Conservation (phyloP, 2,797 vertebrate genomes). For the Petrocephalus schoutedeni region DNA sequence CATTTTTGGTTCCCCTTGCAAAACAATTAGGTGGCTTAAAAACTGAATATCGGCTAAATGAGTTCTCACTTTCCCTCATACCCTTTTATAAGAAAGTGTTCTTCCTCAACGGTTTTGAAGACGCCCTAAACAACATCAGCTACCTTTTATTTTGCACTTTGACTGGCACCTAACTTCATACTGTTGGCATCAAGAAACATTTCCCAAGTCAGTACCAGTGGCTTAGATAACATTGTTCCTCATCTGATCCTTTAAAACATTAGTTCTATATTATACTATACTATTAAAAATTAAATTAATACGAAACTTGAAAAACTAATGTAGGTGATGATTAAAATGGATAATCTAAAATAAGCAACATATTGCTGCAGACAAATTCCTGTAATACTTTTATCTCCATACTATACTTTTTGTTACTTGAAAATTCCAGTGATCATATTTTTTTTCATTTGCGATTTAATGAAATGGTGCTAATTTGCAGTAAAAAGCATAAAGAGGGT, state of each 20-base stretch:
- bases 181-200: not conserved
- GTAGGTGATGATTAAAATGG: not conserved
- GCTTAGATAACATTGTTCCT: not conserved
- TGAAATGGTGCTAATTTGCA: not conserved
- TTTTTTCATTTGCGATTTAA: not conserved
- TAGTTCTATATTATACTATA: not conserved
- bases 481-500: not conserved
- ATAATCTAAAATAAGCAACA: not conserved
- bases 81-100: not conserved
- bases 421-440: not conserved
- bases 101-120: not conserved
- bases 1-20: not conserved
- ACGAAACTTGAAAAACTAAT: not conserved
- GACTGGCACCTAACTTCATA: not conserved
- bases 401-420: not conserved
- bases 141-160: not conserved
- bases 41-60: not conserved
- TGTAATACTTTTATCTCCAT: not conserved
- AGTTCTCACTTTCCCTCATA: not conserved
- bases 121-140: not conserved
- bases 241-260: not conserved
- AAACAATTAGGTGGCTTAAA: not conserved
- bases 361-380: not conserved
- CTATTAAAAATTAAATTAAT: not conserved
- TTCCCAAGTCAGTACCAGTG: not conserved